Evolutionary conservation across 2,888 invertebrate genomes (phyloP), one percentile per base, ranked within the genome.

Genomic region (Drosophila percnosoma): DNA sequence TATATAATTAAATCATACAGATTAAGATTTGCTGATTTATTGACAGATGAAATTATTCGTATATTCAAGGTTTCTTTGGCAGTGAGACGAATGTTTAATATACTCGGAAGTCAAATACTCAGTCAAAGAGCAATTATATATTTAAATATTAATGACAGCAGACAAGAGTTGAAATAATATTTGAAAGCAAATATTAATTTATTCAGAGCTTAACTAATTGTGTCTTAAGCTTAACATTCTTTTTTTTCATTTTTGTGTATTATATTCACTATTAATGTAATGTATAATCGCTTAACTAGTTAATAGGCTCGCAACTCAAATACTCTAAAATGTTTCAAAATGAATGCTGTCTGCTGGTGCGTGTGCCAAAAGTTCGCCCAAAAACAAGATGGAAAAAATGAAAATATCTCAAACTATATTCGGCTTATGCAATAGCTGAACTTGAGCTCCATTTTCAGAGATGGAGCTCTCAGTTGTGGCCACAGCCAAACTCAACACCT

Each of bases 401-500:
- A 38, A 38, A 54, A 38, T 15, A 53, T 8, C n/a, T 27, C 3
- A 62, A 54, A 42, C 40, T 6, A 36, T 36, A 18, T 45, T 31
- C 6, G 33, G 42, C 33, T 68, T 31, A 33, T 36, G 49, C 45
- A 68, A 68, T 6, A 54, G 54, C 11, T 45, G 40, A 76, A 51
- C 24, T 52, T 64, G 15, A 29, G 52, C 49, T 57, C 33, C 34
- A 55, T 21, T 67, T 45, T 21, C 21, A 15, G 57, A 11, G 57
- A 11, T 42, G 13, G 7, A 55, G 27, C 15, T 24, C 49, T 40
- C 58, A 31, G 52, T 21, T 18, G 21, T 24, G 34, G 60, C 40
- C 18, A 18, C 49, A 45, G 27, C 57, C 13, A 29, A 85, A 73
- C 59, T 90, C 90, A 90, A 85, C 85, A 85, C 85, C 85, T 86